phyloP scores from a whole-genome alignment of 2,888 invertebrate genomes.

The Dermolepida albohirtum region DNA sequence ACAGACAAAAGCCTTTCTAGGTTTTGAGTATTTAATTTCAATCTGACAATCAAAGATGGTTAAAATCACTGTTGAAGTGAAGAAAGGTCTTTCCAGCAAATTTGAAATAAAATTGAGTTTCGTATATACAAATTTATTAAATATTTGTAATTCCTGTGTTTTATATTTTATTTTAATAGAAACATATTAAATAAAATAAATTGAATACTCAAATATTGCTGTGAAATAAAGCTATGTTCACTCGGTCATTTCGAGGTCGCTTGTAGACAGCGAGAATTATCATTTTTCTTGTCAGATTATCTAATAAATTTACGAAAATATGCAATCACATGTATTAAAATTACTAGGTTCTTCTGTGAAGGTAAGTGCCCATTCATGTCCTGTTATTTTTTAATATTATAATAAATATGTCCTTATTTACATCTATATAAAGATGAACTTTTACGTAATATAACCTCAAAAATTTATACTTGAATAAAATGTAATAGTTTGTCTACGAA shows the following conservation, averaged over 20 bases:
- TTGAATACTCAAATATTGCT: too few relatives aligned
- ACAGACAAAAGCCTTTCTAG: too few relatives aligned
- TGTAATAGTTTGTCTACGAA: constrained; percentile 18
- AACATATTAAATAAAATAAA: too few relatives aligned
- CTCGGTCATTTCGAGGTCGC: constrained; percentile 26
- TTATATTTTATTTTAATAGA: too few relatives aligned
- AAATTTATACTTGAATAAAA: constrained; percentile 20
- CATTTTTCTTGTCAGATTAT: constrained; percentile 12
- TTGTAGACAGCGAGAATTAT: background rate
- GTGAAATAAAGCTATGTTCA: too few relatives aligned
- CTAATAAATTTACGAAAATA: constrained; percentile 50
- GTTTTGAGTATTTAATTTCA: too few relatives aligned
- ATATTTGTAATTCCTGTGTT: too few relatives aligned
- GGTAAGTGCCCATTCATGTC: constrained; percentile 58
- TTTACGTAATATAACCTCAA: constrained; percentile 59
- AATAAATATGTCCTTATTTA: constrained; percentile 2
- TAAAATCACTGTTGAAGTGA: too few relatives aligned
- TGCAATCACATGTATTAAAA: constrained; percentile 67
- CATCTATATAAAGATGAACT: constrained; percentile 2
- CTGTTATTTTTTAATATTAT: background rate
- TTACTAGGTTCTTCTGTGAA: constrained; percentile 63
- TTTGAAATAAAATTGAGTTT: too few relatives aligned
- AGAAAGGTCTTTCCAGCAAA: too few relatives aligned
- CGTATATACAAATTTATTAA: too few relatives aligned
- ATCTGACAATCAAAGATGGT: too few relatives aligned